Evolutionary conservation across 2,797 vertebrate genomes (phyloP).

Genomic region (Petrocephalus schoutedeni): DNA sequence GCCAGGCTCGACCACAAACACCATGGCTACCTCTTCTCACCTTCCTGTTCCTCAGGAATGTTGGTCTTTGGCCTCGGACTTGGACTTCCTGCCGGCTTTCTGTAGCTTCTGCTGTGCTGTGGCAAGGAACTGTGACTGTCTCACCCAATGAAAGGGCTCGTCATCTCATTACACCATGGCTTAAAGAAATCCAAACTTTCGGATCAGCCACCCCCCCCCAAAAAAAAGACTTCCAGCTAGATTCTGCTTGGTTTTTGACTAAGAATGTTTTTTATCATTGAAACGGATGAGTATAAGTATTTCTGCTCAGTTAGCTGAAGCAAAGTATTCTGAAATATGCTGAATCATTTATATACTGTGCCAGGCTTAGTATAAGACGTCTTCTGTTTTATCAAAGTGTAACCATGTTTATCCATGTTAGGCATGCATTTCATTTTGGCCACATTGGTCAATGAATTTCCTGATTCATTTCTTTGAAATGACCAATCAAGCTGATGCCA

Average conservation of each 20-base stretch:
- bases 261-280: neutral
- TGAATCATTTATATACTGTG: neutral
- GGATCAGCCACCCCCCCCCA: neutral
- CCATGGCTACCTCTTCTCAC: neutral
- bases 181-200: neutral
- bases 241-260: neutral
- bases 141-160: neutral
- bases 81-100: neutral
- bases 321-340: neutral
- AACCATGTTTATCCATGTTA: conserved; percentile 79
- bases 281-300: neutral
- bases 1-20: neutral
- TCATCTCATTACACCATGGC: neutral
- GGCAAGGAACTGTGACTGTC: neutral
- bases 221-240: neutral
- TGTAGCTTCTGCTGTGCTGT: neutral
- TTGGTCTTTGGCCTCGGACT: neutral
- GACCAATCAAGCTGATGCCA: conserved; percentile 62
- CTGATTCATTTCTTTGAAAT: conserved; percentile 86
- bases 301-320: neutral
- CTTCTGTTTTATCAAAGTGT: conserved; percentile 29
- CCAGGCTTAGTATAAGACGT: neutral
- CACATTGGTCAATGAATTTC: conserved; percentile 80
- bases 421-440: conserved; percentile 65
- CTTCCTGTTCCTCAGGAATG: neutral